Evolutionary conservation across 2,113 vertebrate genomes (phyloP).

Genomic region (Sylvicapra grimmia): DNA sequence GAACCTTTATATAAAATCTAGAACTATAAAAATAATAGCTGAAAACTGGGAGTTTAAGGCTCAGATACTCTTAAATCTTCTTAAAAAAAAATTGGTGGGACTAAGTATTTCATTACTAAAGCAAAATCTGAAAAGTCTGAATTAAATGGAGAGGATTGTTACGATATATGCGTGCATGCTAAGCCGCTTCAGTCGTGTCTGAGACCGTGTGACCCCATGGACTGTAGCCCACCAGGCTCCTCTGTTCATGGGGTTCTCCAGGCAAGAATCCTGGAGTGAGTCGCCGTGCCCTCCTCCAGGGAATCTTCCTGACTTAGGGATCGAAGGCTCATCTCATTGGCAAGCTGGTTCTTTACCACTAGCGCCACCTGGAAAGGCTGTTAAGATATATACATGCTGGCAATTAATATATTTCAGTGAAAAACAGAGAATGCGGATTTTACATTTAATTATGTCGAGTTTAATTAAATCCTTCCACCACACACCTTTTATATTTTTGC

Average conservation of each 20-base stretch:
- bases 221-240: not conserved
- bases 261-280: not conserved
- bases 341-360: not conserved
- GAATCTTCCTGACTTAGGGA: not conserved
- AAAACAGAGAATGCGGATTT: not conserved
- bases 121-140: not conserved
- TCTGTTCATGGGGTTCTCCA: not conserved
- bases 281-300: not conserved
- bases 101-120: constrained; percentile 7
- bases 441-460: not conserved
- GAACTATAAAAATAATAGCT: constrained; percentile 16
- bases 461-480: not conserved
- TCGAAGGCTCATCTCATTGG: not conserved
- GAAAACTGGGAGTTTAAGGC: not conserved
- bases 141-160: not conserved
- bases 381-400: not conserved
- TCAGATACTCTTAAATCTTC: not conserved
- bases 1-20: not conserved
- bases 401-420: not conserved
- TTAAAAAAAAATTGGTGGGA: not conserved
- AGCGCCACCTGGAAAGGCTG: not conserved
- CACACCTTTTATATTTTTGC: not conserved
- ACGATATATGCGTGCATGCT: not conserved
- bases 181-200: not conserved
- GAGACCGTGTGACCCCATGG: not conserved